Evolutionary conservation across 2,888 invertebrate species (phyloP).

Genomic region (Pocota personata): DNA sequence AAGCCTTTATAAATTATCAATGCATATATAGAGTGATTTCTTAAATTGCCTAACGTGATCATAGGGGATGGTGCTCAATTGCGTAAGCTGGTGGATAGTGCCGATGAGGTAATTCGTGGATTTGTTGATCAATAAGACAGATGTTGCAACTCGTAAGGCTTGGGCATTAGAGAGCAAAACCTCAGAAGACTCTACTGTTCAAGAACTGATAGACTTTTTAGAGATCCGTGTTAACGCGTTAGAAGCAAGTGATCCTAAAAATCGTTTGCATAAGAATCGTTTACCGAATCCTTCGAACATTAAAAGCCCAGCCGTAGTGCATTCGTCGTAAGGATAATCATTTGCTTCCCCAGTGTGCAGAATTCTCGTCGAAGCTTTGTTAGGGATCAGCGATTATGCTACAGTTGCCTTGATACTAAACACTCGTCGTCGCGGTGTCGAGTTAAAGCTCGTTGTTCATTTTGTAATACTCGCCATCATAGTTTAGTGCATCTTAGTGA

Average conservation of each 20-base stretch:
- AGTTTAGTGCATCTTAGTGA: constrained; percentile 3
- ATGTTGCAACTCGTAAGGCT: neutral
- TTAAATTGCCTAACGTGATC: neutral
- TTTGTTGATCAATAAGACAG: constrained; percentile 6
- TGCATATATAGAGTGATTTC: too few relatives aligned
- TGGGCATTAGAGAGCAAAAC: neutral
- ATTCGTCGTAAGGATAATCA: neutral
- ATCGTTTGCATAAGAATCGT: neutral
- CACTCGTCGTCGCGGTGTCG: constrained; percentile 12
- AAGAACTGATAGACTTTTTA: neutral
- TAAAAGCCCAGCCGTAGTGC: neutral
- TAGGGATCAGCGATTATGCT: constrained; percentile 7
- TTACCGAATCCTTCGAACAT: neutral
- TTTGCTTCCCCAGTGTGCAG: too few relatives aligned
- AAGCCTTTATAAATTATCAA: too few relatives aligned
- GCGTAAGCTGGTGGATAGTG: too few relatives aligned
- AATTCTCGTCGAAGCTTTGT: neutral
- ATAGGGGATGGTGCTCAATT: neutral
- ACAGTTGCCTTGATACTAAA: too few relatives aligned
- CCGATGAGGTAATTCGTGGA: neutral
- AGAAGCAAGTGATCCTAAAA: neutral
- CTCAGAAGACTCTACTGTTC: neutral
- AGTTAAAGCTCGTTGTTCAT: neutral
- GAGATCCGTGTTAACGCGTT: neutral
- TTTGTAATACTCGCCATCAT: constrained; percentile 12